Base-by-base conservation (phyloP, 1,140 invertebrate genomes). In the Diabrotica undecimpunctata region DNA sequence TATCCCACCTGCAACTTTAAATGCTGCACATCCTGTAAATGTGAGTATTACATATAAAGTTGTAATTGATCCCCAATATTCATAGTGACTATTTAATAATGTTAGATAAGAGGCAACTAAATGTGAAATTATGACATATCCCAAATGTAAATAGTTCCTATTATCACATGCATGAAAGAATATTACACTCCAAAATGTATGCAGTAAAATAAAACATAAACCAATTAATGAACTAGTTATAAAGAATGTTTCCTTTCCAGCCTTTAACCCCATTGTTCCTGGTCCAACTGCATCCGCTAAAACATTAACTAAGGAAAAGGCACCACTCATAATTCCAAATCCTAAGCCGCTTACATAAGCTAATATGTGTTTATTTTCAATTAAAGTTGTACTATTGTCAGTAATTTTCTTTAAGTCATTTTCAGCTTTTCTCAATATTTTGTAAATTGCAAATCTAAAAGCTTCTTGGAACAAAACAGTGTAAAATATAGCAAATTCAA, bases 281-380 rank as follows among this genome's bases (percentile, higher is more conserved):
- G 96, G 97, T 11, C 97, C 97, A 36, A 90, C 86, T 60, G 95
- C 88, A 81, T 98, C 96, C 41, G 96, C 95, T 9, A 98, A 79
- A 0, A 98, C 90, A 83, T 99, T 98, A 1, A 97, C 85, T 38
- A 98, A 77, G 0, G 96, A 92, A 82, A 98, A 98, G 41, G 92
- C 89, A 50, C 95, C 96, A 78, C 94, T 95, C 81, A 98, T 97
- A 2, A 95, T 82, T 36, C 96, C 97, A 83, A 96, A 98, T 9
- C 97, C 97, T 35, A 98, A 81, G 6, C 96, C 97, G 55, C 94
- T 93, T 3, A 98, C 95, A 83, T 97, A 97, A 0, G 95, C 92
- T 75, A 97, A 86, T 58, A 94, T 88, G 71, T 95, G 87, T 79
- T 94, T 93, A 76, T 95, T 95, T 53, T 91, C 90, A 12, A 90